Conservation (phyloP, 2,888 invertebrate genomes). For the Apodemia mormo region DNA sequence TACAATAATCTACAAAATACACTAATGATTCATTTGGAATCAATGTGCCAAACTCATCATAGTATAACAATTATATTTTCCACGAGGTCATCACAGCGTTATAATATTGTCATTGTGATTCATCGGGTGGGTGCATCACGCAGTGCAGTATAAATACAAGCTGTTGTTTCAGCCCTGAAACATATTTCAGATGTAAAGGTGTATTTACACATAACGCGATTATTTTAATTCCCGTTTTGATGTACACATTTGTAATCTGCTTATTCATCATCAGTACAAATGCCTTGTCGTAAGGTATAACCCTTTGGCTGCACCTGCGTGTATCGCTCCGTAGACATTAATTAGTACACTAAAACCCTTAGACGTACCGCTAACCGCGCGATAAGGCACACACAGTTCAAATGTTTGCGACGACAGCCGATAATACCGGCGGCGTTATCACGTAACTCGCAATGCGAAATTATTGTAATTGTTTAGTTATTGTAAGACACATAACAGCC, state of each 20-base stretch:
- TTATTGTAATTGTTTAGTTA: too few species aligned
- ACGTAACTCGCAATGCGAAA: too few species aligned
- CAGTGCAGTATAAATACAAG: slow-evolving; percentile 17
- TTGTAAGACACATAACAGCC: too few species aligned
- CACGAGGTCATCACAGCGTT: slow-evolving; percentile 14
- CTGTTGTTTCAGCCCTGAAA: slow-evolving; percentile 20
- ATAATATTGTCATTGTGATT: slow-evolving; percentile 20
- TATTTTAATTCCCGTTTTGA: not conserved
- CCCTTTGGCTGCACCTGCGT: too few species aligned
- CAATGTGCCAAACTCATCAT: not conserved
- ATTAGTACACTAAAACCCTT: too few species aligned
- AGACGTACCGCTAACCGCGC: too few species aligned
- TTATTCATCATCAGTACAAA: too few species aligned
- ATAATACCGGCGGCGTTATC: too few species aligned
- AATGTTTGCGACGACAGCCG: too few species aligned
- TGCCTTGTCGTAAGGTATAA: too few species aligned
- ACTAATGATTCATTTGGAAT: not conserved
- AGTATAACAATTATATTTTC: not conserved
- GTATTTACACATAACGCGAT: not conserved
- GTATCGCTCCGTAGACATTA: too few species aligned
- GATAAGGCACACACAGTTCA: too few species aligned
- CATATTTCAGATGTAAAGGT: slow-evolving; percentile 19
- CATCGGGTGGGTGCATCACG: slow-evolving; percentile 22
- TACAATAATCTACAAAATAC: not conserved
- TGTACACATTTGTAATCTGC: not conserved